Percentiles rank a stretch among this genome's conserved stretches.
Conservation (phyloP, 1,140 invertebrate species). For the Coelopa frigida region DNA sequence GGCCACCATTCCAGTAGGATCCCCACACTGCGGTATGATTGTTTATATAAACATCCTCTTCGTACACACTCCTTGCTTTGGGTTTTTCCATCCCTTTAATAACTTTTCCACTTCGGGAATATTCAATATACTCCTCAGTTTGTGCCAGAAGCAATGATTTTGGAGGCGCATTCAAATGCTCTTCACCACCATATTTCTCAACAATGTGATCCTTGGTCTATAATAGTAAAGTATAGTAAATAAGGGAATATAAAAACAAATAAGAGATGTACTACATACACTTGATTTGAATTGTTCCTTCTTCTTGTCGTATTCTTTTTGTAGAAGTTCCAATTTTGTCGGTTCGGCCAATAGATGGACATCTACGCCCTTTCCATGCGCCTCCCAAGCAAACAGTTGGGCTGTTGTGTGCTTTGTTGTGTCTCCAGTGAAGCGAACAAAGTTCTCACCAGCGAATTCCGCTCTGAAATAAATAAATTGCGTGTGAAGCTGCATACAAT, state of each 20-base stretch:
- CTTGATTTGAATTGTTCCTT: conserved; percentile 76
- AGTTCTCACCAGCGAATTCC: conserved; percentile 94
- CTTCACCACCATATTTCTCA: conserved; percentile 62
- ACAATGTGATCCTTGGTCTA: conserved; percentile 41
- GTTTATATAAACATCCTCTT: conserved; percentile 88
- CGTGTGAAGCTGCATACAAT: no score
- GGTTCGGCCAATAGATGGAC: conserved; percentile 96
- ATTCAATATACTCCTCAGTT: conserved; percentile 94
- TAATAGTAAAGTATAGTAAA: conserved; percentile 1
- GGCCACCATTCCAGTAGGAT: conserved; percentile 84
- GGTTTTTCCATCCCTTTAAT: conserved; percentile 81
- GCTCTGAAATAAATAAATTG: conserved; percentile 51
- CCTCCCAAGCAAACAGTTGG: conserved; percentile 98
- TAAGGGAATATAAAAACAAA: not conserved
- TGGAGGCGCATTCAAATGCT: conserved; percentile 82
- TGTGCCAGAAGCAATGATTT: conserved; percentile 84
- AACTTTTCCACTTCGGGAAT: conserved; percentile 85
- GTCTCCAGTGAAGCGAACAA: conserved; percentile 88
- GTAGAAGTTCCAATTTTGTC: conserved; percentile 88
- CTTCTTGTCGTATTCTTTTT: conserved; percentile 84
- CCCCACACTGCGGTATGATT: conserved; percentile 95
- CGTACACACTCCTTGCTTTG: conserved; percentile 74
- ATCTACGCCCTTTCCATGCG: conserved; percentile 87
- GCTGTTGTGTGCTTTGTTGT: conserved; percentile 82
- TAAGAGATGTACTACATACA: conserved; percentile 20